Percentiles rank a stretch among this genome's conserved stretches.
phyloP scores from a whole-genome alignment of 2,888 invertebrate species.

The Bimastos eiseni region DNA sequence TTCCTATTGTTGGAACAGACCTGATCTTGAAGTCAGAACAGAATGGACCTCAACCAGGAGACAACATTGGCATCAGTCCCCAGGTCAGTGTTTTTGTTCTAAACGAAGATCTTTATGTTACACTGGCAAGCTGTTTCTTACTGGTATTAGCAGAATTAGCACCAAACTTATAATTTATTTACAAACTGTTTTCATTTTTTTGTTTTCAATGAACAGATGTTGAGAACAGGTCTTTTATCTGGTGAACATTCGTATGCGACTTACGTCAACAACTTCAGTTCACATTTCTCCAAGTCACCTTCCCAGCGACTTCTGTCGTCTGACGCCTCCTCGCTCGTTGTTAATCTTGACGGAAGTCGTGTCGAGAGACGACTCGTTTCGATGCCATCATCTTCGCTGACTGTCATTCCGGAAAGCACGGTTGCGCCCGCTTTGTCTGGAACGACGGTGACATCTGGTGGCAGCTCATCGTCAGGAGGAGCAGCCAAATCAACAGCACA shows the following conservation, averaged over 20 bases:
- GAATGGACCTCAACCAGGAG: conserved; percentile 25
- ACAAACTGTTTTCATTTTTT: not conserved
- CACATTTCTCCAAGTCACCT: not conserved
- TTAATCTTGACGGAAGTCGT: conserved; percentile 18
- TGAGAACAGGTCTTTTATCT: not conserved
- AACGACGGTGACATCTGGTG: not conserved
- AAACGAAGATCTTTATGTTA: not conserved
- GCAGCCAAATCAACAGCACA: not conserved
- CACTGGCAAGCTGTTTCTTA: not conserved
- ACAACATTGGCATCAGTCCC: conserved; percentile 18
- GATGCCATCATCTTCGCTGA: conserved; percentile 22
- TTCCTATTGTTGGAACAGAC: conserved; percentile 37
- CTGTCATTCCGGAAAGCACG: conserved; percentile 26
- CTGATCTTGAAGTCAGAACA: conserved; percentile 28
- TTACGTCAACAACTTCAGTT: conserved; percentile 15
- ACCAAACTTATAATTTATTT: not conserved
- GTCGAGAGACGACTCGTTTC: conserved; percentile 13
- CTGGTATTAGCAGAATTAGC: not conserved
- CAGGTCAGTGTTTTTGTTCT: conserved; percentile 24
- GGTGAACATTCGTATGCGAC: conserved; percentile 20
- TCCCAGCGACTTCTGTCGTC: conserved; percentile 13
- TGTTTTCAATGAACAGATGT: not conserved
- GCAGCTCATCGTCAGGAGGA: conserved; percentile 10
- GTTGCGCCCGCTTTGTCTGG: conserved; percentile 18
- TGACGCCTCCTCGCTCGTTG: not conserved